Base-by-base conservation (phyloP, 1,140 invertebrate genomes). In the Drosophila insularis region DNA sequence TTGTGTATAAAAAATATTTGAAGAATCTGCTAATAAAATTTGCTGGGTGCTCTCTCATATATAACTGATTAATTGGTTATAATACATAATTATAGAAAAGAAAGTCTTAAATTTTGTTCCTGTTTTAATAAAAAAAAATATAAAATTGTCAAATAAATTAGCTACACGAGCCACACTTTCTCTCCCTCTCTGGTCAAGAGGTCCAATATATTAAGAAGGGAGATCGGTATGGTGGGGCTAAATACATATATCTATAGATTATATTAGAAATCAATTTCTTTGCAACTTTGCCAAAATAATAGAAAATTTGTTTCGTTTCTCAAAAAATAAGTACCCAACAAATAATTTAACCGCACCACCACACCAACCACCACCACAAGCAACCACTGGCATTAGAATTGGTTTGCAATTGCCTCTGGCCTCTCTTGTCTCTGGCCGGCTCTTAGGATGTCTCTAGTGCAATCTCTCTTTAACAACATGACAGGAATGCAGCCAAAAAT, bases 251-350 rank as follows among this genome's bases (percentile, higher is more conserved):
- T 53, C 37, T 32, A 71, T 73, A 77, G 65, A 66, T 71, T 81
- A 78, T 71, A 87, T 86, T 76, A 79, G 82, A 87, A 86, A 87
- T 86, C 78, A 87, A 86, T 87, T 87, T 78, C 81, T 87, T 27
- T 86, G 82, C 78, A 75, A 70, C 32, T 81, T 75, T 81, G 82
- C 79, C 81, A 86, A 79, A 68, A 80, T 62, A 39, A 63, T 50
- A 55, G 17, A 60, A 66, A 72, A 53, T 53, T 50, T 40, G 23
- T 8, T 55, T 27, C 23, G 53, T 2, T 31, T 31, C 21, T 17
- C n/a, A 56, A 6, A 32, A 32, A 23, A 23, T 23, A 23, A 23
- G 23, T 23, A 23, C 23, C 27, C 6, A 27, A 27, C 27, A 27
- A 27, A 27, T 27, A 27, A 27, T 27, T 27, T 27, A 7, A 35